Base-by-base conservation (phyloP, 2,797 vertebrate genomes). In the Oryzias sinensis region DNA sequence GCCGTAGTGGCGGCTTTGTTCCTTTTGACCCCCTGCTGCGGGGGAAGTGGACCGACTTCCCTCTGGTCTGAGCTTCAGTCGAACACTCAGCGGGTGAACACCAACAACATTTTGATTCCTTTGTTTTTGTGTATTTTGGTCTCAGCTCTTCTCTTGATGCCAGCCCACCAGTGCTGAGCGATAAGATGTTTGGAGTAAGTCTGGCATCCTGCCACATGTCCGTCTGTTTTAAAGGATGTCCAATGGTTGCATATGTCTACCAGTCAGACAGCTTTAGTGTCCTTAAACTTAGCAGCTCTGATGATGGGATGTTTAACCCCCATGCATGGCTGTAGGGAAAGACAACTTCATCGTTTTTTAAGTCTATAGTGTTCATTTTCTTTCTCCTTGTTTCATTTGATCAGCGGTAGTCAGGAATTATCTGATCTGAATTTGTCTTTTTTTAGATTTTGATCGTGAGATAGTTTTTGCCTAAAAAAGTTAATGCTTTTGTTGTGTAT, bases 201-300 rank as follows among this genome's bases (percentile, higher is more conserved):
- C 33, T 37, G 33, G 33, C 11, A 37, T 37, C 33, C 33, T 37
- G 33, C 33, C 33, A 37, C 33, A 37, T 11, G 33, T 37, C 11
- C 33, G 33, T 37, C 33, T 37, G 33, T 11, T 37, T 37, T 37
- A 37, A 27, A 5, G 43, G 44, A 53, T 25, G 43, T 62, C 43
- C 45, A 55, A 17, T 64, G 72, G 82, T 83, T 77, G 87, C 83
- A 85, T 87, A 75, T 74, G 88, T 89, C 87, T 90, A 90, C 83
- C 62, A 14, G 62, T 79, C 81, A 6, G 45, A 27, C 22, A 50
- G 81, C 73, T 74, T 62, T 69, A 33, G 74, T 76, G 67, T 76
- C 76, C 63, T 70, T 53, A 43, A 80, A 70, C 17, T 55, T 77
- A 67, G 59, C 62, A 64, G 53, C 44, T 61, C 62, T 65, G 49